A percentile compares a stretch with the other conserved stretches of the same genome.
phyloP scores from a whole-genome alignment of 2,888 invertebrate species.

The Tinea trinotella region DNA sequence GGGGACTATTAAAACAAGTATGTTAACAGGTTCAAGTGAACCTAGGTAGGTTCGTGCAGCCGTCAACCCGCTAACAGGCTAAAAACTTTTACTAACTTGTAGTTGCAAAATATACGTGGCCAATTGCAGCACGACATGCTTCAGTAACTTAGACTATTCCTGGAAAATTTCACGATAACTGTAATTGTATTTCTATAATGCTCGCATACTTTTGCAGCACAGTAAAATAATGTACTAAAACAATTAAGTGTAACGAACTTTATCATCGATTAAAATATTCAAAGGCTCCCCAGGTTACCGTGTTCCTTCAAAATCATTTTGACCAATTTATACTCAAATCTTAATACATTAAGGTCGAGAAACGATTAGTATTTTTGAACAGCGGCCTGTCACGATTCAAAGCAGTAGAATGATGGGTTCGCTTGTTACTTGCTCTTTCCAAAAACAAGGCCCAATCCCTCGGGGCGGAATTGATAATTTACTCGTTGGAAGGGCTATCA shows the following conservation, averaged over 20 bases:
- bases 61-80: conserved; percentile 19
- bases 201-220: not conserved
- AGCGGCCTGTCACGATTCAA: conserved; percentile 13
- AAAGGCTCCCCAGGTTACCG: not conserved
- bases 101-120: conserved; percentile 25
- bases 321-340: not conserved
- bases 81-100: conserved; percentile 20
- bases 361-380: not conserved
- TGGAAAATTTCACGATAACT: conserved; percentile 35
- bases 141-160: conserved; percentile 29
- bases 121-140: conserved; percentile 29
- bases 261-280: not conserved
- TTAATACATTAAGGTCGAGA: not conserved
- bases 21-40: conserved; percentile 6
- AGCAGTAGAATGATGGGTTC: conserved; percentile 33
- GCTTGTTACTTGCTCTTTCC: conserved; percentile 52
- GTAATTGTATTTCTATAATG: conserved; percentile 26
- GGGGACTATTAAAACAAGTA: conserved; percentile 8
- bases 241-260: not conserved
- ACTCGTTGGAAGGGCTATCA: conserved; percentile 67
- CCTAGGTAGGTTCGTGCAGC: conserved; percentile 19
- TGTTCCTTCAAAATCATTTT: not conserved
- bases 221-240: not conserved
- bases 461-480: conserved; percentile 70
- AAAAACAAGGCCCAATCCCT: conserved; percentile 58